Evolutionary conservation across 1,140 invertebrate species (phyloP), one percentile per base, ranked within the genome.

Genomic region (Lysiphlebus fabarum): DNA sequence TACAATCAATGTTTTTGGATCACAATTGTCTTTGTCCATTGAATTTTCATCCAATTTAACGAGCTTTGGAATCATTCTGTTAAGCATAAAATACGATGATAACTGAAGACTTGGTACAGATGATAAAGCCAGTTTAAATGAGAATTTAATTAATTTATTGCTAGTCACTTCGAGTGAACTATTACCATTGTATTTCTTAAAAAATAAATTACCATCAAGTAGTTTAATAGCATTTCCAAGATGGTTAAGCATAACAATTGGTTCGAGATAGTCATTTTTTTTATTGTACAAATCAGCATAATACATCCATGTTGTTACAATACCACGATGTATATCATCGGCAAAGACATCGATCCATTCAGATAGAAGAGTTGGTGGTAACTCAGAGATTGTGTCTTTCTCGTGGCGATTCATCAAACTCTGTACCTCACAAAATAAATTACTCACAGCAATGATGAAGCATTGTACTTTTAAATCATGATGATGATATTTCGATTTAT

Each of bases 321-420:
- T 69, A 58, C 76, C 73, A 33, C 68, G 65, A 67, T 84, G 80
- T 37, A 84, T 70, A 40, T 80, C 78, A 44, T 75, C 69, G 9
- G 79, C 73, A 64, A 86, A 83, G 17, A 86, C 67, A 59, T 83
- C 80, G 48, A 81, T 79, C 84, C 84, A 87, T 67, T 86, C 85
- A 42, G 84, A 79, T 11, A 82, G 67, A n/a, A 82, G 67, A 59
- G 70, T 72, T 41, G 73, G 67, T 0, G 80, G 67, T 36, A 83
- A 65, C 55, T 77, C 71, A 45, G 81, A 74, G 4, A 77, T 73
- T 8, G 77, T 71, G 55, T 82, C 69, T 40, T 70, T 67, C 49
- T 81, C 78, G 47, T 82, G 75, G 7, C 75, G 67, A 41, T 69
- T 68, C 56, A 86, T 74, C 51, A 84, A 71, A 55, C 59, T 65